These are phyloP conservation scores for Tetragonula clypearis DNA, from an alignment of 1,140 invertebrate species.

Conservation along the genomic window DNA sequence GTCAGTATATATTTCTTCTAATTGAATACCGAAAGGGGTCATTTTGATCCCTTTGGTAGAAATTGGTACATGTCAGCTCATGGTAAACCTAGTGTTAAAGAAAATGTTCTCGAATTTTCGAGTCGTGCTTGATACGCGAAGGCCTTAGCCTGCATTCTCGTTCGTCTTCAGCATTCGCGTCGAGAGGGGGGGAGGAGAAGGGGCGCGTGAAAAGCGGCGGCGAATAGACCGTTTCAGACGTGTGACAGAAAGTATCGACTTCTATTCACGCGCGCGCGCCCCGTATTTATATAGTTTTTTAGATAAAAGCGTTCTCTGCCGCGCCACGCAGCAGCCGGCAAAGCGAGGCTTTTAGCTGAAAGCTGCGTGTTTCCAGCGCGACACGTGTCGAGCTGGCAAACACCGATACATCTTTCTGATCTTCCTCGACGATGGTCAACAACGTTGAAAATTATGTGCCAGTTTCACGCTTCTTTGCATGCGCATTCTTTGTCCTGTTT, in stretches of 20 bases:
- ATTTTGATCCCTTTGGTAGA: too few species aligned
- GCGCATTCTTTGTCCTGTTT: not conserved
- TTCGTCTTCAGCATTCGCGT: slow-evolving; percentile 4
- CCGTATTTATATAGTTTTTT: slow-evolving; percentile 31
- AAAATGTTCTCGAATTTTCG: not conserved
- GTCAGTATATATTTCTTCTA: too few species aligned
- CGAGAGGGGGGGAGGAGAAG: too few species aligned
- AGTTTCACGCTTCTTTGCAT: not conserved
- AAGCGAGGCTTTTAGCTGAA: slow-evolving; percentile 41
- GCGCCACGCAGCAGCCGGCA: slow-evolving; percentile 9
- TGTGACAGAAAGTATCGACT: slow-evolving; percentile 37
- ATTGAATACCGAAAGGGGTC: too few species aligned
- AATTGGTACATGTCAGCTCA: too few species aligned
- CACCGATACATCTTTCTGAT: slow-evolving; percentile 25
- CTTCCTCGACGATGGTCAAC: slow-evolving; percentile 19
- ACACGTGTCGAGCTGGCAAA: not conserved
- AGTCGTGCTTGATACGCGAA: not conserved
- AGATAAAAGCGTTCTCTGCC: slow-evolving; percentile 37
- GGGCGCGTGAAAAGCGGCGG: slow-evolving; percentile 14
- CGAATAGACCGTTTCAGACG: slow-evolving; percentile 4
- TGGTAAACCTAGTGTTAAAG: not conserved
- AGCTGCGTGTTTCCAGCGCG: slow-evolving; percentile 14
- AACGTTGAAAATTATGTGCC: not conserved
- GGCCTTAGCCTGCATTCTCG: not conserved
- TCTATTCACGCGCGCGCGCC: slow-evolving; percentile 3